Base-by-base conservation (phyloP, 2,113 vertebrate genomes). In the Strigops habroptila region DNA sequence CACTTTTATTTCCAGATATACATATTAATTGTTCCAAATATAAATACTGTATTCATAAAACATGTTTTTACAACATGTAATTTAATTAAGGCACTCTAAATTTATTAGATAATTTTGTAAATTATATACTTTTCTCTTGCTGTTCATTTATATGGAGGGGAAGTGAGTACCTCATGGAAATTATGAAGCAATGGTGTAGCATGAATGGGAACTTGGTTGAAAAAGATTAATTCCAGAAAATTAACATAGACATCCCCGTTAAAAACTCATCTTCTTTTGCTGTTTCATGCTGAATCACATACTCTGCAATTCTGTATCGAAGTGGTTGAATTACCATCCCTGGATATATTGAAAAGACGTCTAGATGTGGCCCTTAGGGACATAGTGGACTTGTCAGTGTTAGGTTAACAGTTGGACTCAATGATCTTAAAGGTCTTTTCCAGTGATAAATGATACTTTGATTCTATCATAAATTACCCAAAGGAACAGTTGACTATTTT, bases 171-270 rank as follows among this genome's bases (percentile, higher is more conserved):
- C 7, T 70, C 8, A 49, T 23, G 18, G 27, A 74, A 89, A 63
- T 75, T 74, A 39, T 30, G 19, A 67, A 67, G 23, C 14, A 60
- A 13, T 71, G 3, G 5, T 39, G 16, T 27, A 71, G 43, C 46
- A 60, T 62, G 12, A 57, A 12, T 37, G 9, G 30, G 30, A 90
- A 7, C 14, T 59, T 62, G 46, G 6, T 15, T 53, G n/a, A 60
- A 75, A 82, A 82, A 60, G 3, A 84, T 51, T 74, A 71, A 73
- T 69, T 91, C 33, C 28, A 86, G 41, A 68, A 88, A n/a, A 82
- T 52, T 64, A 65, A 37, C 5, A 25, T 37, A 55, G 4, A 33
- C 4, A 65, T 17, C 4, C 5, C 5, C 6, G 9, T 76, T 91
- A 21, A 91, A 94, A 82, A 13, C 2, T 79, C 16, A 24, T 33